Conservation (phyloP, 2,113 vertebrate species). For the Corynorhinus townsendii region DNA sequence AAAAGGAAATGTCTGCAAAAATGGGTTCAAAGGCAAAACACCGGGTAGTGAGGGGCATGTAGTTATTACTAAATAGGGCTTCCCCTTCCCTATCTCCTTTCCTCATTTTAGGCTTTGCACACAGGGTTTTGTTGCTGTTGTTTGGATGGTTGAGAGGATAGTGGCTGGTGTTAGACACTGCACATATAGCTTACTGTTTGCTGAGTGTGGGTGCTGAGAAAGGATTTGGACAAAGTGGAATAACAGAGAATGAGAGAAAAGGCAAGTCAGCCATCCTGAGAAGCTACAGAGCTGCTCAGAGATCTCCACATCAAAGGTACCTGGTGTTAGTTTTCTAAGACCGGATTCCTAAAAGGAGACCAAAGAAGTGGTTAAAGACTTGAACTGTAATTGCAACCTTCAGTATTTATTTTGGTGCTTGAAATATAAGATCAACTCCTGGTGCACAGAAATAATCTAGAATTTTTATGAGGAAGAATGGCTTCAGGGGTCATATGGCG, state of each 20-base stretch:
- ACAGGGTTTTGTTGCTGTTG: neutral
- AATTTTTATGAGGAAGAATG: neutral
- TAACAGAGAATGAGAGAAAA: neutral
- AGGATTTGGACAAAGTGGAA: neutral
- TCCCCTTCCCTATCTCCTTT: neutral
- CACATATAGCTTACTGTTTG: neutral
- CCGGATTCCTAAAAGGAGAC: slow-evolving; percentile 2
- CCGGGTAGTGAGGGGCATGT: neutral
- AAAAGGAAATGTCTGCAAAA: slow-evolving; percentile 13
- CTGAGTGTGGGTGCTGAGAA: neutral
- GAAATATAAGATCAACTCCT: slow-evolving; percentile 3
- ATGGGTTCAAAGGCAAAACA: neutral
- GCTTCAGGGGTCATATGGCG: neutral
- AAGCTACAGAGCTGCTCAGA: neutral
- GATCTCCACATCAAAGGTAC: neutral
- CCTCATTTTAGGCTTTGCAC: neutral
- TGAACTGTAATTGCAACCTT: neutral
- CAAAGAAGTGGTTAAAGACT: neutral
- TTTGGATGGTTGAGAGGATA: neutral
- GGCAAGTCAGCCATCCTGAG: neutral
- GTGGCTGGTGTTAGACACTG: neutral
- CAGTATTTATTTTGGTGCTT: neutral
- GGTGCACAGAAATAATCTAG: neutral
- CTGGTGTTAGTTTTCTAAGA: neutral
- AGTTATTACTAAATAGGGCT: neutral